Conservation (phyloP, 2,113 vertebrate species). For the Cyphotilapia sp. region DNA sequence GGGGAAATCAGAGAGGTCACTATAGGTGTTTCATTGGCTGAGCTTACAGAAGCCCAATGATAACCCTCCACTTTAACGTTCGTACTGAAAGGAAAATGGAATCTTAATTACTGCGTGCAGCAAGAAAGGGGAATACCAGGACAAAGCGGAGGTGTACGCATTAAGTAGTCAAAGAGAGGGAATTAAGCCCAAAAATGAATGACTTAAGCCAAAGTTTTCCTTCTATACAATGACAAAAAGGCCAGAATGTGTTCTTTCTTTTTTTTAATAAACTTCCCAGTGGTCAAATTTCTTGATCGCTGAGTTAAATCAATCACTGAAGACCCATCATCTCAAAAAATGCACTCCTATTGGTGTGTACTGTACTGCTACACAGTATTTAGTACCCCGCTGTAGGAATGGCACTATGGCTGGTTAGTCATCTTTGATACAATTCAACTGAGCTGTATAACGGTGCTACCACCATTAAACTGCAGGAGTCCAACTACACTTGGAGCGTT, state of each 20-base stretch:
- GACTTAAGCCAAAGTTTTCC: slow-evolving; percentile 26
- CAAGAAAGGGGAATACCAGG: slow-evolving; percentile 14
- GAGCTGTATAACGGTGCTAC: neutral
- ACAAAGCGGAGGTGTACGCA: slow-evolving; percentile 37
- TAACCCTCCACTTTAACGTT: slow-evolving; percentile 68
- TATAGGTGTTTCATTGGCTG: slow-evolving; percentile 63
- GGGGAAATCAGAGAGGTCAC: slow-evolving; percentile 70
- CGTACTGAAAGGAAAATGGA: slow-evolving; percentile 60
- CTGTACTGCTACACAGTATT: neutral
- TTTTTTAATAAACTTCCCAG: neutral
- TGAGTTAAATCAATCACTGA: neutral
- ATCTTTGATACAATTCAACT: neutral
- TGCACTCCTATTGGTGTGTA: neutral
- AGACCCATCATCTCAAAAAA: neutral
- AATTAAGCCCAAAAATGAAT: slow-evolving; percentile 43
- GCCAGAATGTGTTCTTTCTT: neutral
- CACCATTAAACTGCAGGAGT: slow-evolving; percentile 27
- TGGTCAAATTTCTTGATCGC: neutral
- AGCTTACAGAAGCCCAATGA: slow-evolving; percentile 53
- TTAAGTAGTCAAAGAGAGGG: slow-evolving; percentile 49
- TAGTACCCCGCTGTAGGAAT: neutral
- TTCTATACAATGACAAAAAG: slow-evolving; percentile 2
- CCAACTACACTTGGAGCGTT: slow-evolving; percentile 8
- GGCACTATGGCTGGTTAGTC: slow-evolving; percentile 14
- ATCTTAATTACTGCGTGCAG: slow-evolving; percentile 67